Evolutionary conservation across 2,113 vertebrate genomes (phyloP).

Genomic region (Oostethus manadensis): DNA sequence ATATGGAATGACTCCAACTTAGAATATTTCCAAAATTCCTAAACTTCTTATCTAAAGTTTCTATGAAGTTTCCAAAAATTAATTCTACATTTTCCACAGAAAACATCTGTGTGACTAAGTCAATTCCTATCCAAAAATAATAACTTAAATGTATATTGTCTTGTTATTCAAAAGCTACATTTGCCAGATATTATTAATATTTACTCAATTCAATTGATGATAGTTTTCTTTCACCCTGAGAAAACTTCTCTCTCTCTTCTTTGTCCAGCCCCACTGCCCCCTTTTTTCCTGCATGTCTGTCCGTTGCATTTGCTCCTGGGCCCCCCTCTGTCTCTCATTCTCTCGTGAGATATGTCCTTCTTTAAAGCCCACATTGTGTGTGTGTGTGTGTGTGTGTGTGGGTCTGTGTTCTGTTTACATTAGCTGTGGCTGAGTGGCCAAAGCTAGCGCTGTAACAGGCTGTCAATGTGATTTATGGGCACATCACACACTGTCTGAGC

Average conservation of each 20-base stretch:
- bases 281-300: slow-evolving; percentile 48
- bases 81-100: background rate
- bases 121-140: background rate
- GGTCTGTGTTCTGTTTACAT: slow-evolving; percentile 76
- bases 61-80: background rate
- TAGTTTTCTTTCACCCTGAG: too few species aligned
- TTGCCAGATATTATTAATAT: background rate
- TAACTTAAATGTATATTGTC: background rate
- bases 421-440: slow-evolving; percentile 85
- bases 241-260: slow-evolving; percentile 18
- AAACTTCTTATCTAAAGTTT: background rate
- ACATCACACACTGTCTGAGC: slow-evolving; percentile 87
- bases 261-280: slow-evolving; percentile 20
- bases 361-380: slow-evolving; percentile 69
- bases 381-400: slow-evolving; percentile 39
- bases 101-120: background rate
- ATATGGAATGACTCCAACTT: background rate
- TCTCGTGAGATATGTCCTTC: slow-evolving; percentile 73
- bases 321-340: slow-evolving; percentile 41
- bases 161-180: background rate
- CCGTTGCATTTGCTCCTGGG: slow-evolving; percentile 45
- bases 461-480: slow-evolving; percentile 97
- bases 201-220: background rate
- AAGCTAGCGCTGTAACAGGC: slow-evolving; percentile 84
- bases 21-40: background rate